A percentile compares a stretch with the other conserved stretches of the same genome.
Conservation (phyloP, 2,113 vertebrate species). For the Macquaria ambigua region DNA sequence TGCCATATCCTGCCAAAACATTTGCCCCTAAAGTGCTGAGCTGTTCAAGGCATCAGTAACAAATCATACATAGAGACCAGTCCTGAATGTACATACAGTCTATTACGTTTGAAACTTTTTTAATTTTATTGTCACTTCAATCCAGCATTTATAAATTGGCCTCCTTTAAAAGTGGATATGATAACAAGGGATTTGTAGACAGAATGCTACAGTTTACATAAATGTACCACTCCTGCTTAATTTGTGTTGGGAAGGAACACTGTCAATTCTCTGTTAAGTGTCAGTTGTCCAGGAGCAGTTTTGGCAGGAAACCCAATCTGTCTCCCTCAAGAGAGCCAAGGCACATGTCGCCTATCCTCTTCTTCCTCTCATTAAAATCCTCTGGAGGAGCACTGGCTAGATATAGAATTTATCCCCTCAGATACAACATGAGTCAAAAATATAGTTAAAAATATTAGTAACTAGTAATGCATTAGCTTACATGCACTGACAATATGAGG, state of each 20-base stretch:
- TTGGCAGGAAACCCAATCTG: constrained; percentile 34
- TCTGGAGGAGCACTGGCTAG: not conserved
- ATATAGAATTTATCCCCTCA: not conserved
- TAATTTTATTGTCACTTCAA: not conserved
- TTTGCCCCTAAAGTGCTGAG: constrained; percentile 22
- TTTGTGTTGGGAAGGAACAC: constrained; percentile 13
- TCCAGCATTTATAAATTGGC: not conserved
- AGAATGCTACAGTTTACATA: not conserved
- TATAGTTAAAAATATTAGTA: constrained; percentile 28
- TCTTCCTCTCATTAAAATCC: constrained; percentile 22
- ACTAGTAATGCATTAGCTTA: constrained; percentile 30
- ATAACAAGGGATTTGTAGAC: not conserved
- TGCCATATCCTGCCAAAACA: constrained; percentile 6
- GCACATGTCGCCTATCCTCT: constrained; percentile 12
- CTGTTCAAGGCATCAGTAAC: not conserved
- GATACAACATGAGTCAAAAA: constrained; percentile 6
- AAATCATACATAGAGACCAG: not conserved
- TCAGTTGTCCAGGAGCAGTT: constrained; percentile 30
- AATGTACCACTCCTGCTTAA: constrained; percentile 12
- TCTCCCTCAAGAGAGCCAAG: constrained; percentile 42
- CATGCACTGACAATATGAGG: constrained; percentile 25
- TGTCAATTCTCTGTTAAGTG: constrained; percentile 8
- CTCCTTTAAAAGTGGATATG: not conserved
- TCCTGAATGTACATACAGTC: not conserved
- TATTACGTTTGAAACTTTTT: not conserved